Base-by-base conservation (phyloP, 2,888 invertebrate species). In the Aethes cnicana region DNA sequence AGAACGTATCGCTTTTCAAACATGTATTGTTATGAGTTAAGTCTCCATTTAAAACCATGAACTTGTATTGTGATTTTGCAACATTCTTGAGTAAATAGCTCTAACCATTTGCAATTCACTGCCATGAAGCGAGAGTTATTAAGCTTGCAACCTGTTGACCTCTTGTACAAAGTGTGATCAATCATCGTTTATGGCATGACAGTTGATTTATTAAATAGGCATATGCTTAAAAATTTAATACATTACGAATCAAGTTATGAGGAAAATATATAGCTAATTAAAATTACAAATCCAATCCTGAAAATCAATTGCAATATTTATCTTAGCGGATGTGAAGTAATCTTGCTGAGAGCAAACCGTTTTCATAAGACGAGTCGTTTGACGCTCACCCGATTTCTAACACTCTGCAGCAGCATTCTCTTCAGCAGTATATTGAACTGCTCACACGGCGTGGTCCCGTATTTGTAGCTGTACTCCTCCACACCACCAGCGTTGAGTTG, bases 391-490 rank as follows among this genome's bases (percentile, higher is more conserved):
- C 91, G 92, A 83, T 96, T 94, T 60, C 96, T 91, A 84, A 93
- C 92, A 72, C 93, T 93, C 80, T 96, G 96, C 28, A 94, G 68
- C 69, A 94, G 80, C 94, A 95, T 95, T 57, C 96, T 88, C 50
- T 84, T 90, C 1, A 94, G 71, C 16, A 96, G 69, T 9, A 94
- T 91, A 6, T 72, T 67, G 65, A 95, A 96, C 77, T 96, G 96
- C 60, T 92, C 90, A 74, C 89, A 91, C 68, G 93, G 89, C 0
- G 92, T 89, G 39, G 92, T 90, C 37, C 91, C 91, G 37, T 91
- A 88, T 55, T 88, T 90, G 55, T 91, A 89, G 42, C 86, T 83
- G 47, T 90, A 90, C 6, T 89, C 80, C 57, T 91, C 85, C 1
- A 81, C 69, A 0, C 81, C 83, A 0, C 82, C 86, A 0, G 88